Evolutionary conservation across 2,113 vertebrate genomes (phyloP).

Genomic region (Hyaena hyaena): DNA sequence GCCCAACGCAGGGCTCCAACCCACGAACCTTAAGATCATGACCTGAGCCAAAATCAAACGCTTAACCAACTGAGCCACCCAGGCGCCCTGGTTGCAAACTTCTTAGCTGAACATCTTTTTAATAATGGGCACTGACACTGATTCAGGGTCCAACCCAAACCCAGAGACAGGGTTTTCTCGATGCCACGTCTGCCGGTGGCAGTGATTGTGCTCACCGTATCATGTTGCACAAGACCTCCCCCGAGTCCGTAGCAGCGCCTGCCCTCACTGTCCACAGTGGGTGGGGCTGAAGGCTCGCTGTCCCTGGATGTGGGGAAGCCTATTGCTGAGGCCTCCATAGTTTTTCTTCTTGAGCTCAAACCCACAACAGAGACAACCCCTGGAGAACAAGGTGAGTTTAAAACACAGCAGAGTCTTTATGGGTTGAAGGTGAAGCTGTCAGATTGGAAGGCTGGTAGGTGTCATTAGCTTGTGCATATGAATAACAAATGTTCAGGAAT

Average conservation of each 20-base stretch:
- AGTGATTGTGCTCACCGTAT: neutral
- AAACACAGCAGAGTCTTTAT: neutral
- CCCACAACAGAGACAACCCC: neutral
- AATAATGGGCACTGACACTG: neutral
- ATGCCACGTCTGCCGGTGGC: neutral
- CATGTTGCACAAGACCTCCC: rapidly evolving
- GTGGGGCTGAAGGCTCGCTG: neutral
- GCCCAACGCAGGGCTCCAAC: too few relatives aligned
- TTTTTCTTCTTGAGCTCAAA: neutral
- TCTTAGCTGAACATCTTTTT: neutral
- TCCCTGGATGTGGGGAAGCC: neutral
- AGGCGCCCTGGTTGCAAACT: too few relatives aligned
- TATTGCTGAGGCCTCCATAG: neutral
- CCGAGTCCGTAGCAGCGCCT: neutral
- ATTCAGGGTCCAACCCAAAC: neutral
- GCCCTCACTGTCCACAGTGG: neutral
- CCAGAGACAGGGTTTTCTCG: neutral
- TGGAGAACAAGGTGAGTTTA: neutral
- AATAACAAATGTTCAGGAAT: neutral
- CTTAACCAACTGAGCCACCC: too few relatives aligned
- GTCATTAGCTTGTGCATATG: neutral
- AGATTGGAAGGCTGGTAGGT: neutral
- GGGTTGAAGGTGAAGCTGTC: neutral
- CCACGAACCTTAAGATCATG: too few relatives aligned
- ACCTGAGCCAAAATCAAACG: too few relatives aligned